A percentile compares a stretch with the other conserved stretches of the same genome.
Evolutionary conservation across 2,888 invertebrate genomes (phyloP).

Genomic region (Cerastis rubricosa): DNA sequence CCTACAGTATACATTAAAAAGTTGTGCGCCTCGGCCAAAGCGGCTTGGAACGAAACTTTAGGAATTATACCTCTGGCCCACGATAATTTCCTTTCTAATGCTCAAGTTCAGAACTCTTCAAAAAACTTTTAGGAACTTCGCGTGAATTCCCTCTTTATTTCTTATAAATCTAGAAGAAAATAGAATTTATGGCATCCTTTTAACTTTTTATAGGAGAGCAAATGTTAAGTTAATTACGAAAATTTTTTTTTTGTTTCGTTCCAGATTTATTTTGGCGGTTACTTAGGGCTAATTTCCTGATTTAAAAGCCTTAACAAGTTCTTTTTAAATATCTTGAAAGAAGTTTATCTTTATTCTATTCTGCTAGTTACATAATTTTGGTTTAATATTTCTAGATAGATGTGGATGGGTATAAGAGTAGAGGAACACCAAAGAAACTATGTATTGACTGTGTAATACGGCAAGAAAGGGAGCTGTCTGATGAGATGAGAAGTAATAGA

Average conservation of each 20-base stretch:
- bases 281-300: constrained; percentile 32
- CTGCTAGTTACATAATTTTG: background rate
- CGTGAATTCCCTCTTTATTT: constrained; percentile 78
- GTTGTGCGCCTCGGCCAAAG: constrained; percentile 68
- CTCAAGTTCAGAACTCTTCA: constrained; percentile 80
- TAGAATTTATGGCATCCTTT: constrained; percentile 77
- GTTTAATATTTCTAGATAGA: background rate
- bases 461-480: too few species aligned
- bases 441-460: too few species aligned
- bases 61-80: constrained; percentile 81
- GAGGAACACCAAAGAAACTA: too few species aligned
- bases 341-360: background rate
- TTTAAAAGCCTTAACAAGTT: constrained; percentile 19
- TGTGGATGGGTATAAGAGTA: too few species aligned
- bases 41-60: constrained; percentile 76
- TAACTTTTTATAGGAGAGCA: constrained; percentile 68
- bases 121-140: constrained; percentile 77
- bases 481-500: too few species aligned
- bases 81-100: constrained; percentile 86
- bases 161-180: constrained; percentile 79
- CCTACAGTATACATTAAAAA: constrained; percentile 69
- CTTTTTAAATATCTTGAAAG: background rate
- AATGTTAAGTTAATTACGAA: constrained; percentile 68
- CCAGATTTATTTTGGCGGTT: constrained; percentile 52
- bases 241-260: constrained; percentile 57